Evolutionary conservation across 2,113 vertebrate species (phyloP).

Genomic region (Actinemys pallida): DNA sequence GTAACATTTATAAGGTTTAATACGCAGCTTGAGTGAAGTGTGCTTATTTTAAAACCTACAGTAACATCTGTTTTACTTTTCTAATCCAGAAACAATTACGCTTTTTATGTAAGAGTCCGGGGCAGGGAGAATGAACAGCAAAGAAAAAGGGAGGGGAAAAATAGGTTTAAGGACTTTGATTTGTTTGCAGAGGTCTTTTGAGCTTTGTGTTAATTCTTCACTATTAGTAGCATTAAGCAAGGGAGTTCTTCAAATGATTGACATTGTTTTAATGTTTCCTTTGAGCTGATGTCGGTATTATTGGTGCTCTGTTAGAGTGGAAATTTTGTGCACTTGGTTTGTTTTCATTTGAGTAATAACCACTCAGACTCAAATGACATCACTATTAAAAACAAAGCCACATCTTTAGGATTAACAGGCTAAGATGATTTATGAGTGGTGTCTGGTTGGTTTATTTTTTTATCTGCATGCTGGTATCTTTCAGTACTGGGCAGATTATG

Average conservation of each 20-base stretch:
- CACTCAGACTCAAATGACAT: neutral
- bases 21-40: constrained; percentile 21
- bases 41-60: constrained; percentile 30
- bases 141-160: neutral
- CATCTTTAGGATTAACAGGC: neutral
- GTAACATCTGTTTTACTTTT: constrained; percentile 56
- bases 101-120: neutral
- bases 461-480: neutral
- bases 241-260: neutral
- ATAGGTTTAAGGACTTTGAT: neutral
- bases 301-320: neutral
- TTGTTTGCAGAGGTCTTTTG: neutral
- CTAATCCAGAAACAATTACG: constrained; percentile 12
- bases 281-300: neutral
- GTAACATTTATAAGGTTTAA: constrained; percentile 17
- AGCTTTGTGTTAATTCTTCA: neutral
- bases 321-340: neutral
- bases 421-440: neutral
- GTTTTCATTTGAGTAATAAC: neutral
- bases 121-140: neutral
- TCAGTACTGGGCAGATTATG: neutral
- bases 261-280: neutral
- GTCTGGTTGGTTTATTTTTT: neutral
- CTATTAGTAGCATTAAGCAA: neutral
- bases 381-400: neutral